These are phyloP conservation scores for Chroicocephalus ridibundus DNA, from an alignment of 2,113 vertebrate species.

Conservation along the genomic window DNA sequence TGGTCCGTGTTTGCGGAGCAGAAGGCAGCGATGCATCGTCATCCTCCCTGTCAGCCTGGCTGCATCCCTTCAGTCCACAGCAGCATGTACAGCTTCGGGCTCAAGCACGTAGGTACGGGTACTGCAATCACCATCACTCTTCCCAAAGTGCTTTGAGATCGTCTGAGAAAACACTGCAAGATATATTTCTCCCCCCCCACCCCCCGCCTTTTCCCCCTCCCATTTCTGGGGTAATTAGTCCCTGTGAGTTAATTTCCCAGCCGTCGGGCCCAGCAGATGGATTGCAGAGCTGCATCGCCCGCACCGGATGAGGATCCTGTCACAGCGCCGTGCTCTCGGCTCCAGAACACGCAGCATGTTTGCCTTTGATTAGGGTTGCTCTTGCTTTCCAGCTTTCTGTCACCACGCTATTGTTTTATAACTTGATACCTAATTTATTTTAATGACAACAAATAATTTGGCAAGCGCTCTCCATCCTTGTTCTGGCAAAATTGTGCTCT, in stretches of 20 bases:
- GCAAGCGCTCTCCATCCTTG: neutral
- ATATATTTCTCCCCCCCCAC: neutral
- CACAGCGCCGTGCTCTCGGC: neutral
- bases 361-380: conserved; percentile 11
- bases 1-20: neutral
- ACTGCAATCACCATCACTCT: neutral
- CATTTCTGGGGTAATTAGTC: neutral
- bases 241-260: conserved; percentile 10
- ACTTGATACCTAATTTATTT: conserved; percentile 62
- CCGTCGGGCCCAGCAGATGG: neutral
- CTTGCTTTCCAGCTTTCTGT: conserved; percentile 70
- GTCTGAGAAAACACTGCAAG: neutral
- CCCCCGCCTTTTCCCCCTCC: neutral
- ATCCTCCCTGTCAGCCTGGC: neutral
- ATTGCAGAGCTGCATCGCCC: neutral
- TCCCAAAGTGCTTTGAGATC: neutral
- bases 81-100: fast-evolving
- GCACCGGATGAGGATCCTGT: neutral
- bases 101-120: neutral
- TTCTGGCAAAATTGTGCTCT: neutral
- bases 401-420: conserved; percentile 61
- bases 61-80: fast-evolving
- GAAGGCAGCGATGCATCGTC: fast-evolving
- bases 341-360: neutral
- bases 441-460: conserved; percentile 68